Percentiles rank a stretch among this genome's conserved stretches.
phyloP scores from a whole-genome alignment of 2,797 vertebrate species.

The Rousettus madagascariensis region DNA sequence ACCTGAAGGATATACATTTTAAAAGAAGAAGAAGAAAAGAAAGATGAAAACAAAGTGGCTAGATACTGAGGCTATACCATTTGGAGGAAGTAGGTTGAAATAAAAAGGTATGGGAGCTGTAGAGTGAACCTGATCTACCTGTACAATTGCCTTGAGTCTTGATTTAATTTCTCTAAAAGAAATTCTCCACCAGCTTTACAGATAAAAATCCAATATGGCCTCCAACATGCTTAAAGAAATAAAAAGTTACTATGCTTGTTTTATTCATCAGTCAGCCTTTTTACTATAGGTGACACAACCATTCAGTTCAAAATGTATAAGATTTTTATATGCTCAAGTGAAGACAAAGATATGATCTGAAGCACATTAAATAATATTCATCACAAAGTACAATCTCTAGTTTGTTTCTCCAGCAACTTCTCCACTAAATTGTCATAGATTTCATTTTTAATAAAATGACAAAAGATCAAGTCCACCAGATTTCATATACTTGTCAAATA shows the following conservation, averaged over 20 bases:
- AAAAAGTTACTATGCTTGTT: slow-evolving; percentile 30
- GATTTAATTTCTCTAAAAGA: slow-evolving; percentile 44
- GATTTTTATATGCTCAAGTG: slow-evolving; percentile 45
- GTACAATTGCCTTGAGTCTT: neutral
- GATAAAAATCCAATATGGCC: slow-evolving; percentile 19
- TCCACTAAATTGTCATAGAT: slow-evolving; percentile 51
- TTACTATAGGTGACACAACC: neutral
- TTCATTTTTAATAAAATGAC: slow-evolving; percentile 50
- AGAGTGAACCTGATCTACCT: neutral
- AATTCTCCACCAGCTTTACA: slow-evolving; percentile 31
- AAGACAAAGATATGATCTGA: slow-evolving; percentile 9
- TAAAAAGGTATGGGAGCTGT: neutral
- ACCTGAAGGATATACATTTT: neutral
- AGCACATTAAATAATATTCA: slow-evolving; percentile 18
- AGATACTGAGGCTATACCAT: neutral
- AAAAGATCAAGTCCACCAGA: slow-evolving; percentile 15
- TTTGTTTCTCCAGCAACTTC: neutral
- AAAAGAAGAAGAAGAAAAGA: neutral
- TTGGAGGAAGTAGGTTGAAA: slow-evolving; percentile 18
- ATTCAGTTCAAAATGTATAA: neutral
- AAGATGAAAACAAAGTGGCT: neutral
- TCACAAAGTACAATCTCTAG: slow-evolving; percentile 32
- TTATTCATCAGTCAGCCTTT: slow-evolving; percentile 36
- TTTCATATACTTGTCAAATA: slow-evolving; percentile 44
- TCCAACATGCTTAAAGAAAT: slow-evolving; percentile 40